A percentile compares a stretch with the other conserved stretches of the same genome.
Conservation (phyloP, 2,888 invertebrate species). For the Thecophora atra region DNA sequence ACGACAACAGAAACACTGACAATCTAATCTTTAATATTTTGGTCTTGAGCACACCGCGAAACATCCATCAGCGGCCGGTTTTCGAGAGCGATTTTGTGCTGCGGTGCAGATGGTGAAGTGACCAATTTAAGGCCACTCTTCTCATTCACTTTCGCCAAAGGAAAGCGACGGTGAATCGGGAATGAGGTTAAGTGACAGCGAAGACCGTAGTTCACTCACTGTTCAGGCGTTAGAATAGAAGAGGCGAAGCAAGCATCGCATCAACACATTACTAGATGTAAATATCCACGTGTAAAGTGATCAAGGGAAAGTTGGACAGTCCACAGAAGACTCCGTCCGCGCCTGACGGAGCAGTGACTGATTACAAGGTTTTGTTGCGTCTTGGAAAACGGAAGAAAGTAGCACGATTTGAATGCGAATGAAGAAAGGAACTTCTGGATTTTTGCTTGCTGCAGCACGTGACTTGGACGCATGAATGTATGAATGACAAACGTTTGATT, state of each 20-base stretch:
- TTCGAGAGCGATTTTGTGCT: too few species aligned
- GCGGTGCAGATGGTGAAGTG: conserved; percentile 4
- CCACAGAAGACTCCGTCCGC: not conserved
- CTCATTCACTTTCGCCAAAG: conserved; percentile 44
- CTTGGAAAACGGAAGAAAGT: conserved; percentile 22
- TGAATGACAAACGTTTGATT: conserved; percentile 4
- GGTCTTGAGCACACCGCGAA: not conserved
- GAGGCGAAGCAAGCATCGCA: conserved; percentile 6
- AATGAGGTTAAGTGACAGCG: conserved; percentile 1
- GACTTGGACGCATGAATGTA: not conserved
- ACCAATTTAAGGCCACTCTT: conserved; percentile 43
- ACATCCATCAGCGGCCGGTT: conserved; percentile 3
- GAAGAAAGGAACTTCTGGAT: not conserved
- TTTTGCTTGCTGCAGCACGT: conserved; percentile 6
- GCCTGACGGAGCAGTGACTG: conserved; percentile 21
- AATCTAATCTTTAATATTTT: too few species aligned
- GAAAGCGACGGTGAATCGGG: conserved; percentile 27
- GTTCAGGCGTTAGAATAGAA: conserved; percentile 19
- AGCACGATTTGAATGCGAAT: conserved; percentile 26
- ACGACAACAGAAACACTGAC: too few species aligned
- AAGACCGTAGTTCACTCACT: not conserved
- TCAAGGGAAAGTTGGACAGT: conserved; percentile 35
- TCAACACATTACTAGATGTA: conserved; percentile 19
- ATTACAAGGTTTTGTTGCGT: conserved; percentile 9
- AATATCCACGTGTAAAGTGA: conserved; percentile 17